Conservation (phyloP, 2,888 invertebrate species). For the Drosophila anceps region DNA sequence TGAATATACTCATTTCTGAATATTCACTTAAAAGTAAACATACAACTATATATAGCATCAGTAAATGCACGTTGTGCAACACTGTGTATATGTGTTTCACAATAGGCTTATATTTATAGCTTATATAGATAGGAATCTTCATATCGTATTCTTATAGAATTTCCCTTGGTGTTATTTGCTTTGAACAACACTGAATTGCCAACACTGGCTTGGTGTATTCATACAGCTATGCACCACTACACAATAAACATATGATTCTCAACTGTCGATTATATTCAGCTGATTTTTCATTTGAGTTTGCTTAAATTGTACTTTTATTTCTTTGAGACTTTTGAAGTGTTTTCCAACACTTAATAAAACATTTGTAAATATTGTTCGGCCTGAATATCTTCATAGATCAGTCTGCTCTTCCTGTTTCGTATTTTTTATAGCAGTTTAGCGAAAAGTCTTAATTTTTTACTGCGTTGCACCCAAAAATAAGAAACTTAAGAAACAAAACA, state of each 20-base stretch:
- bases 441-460: slow-evolving; percentile 21
- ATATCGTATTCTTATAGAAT: background rate
- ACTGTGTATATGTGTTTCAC: background rate
- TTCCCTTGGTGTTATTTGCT: too few species aligned
- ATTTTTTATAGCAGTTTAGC: slow-evolving; percentile 19
- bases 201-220: background rate
- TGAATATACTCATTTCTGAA: too few species aligned
- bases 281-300: too few species aligned
- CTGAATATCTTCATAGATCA: background rate
- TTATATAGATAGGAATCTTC: background rate
- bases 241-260: too few species aligned
- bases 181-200: background rate
- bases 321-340: background rate
- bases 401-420: too few species aligned
- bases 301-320: too few species aligned
- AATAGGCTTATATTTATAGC: background rate
- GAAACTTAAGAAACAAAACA: background rate
- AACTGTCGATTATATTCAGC: too few species aligned
- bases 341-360: background rate
- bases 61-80: background rate
- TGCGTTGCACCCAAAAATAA: slow-evolving; percentile 14
- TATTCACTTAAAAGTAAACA: too few species aligned
- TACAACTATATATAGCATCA: too few species aligned
- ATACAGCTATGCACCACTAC: too few species aligned
- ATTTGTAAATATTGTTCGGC: background rate